Conservation (phyloP, 2,113 vertebrate species). For the Crotalus tigris region DNA sequence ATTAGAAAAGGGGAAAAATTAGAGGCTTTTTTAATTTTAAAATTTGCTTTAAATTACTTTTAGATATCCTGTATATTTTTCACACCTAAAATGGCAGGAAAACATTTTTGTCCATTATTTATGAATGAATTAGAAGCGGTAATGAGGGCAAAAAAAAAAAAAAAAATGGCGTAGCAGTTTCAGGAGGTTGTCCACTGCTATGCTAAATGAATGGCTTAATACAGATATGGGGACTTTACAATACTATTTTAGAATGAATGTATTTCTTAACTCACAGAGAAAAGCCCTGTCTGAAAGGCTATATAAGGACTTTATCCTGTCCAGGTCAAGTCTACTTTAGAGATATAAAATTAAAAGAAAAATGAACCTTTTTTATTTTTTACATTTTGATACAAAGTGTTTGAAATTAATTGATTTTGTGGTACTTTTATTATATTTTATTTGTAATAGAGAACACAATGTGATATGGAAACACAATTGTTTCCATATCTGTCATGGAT, state of each 20-base stretch:
- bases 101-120: neutral
- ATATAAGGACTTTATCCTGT: neutral
- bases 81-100: neutral
- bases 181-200: neutral
- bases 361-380: neutral
- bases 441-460: neutral
- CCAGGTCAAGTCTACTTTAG: neutral
- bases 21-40: neutral
- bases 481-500: neutral
- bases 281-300: neutral
- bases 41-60: neutral
- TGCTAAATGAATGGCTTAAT: neutral
- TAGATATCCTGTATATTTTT: neutral
- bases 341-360: neutral
- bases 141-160: neutral
- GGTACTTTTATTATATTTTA: neutral
- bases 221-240: neutral
- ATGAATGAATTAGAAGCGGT: neutral
- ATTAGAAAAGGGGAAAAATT: neutral
- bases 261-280: neutral
- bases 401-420: neutral
- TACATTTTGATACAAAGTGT: neutral
- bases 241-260: neutral
- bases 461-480: neutral
- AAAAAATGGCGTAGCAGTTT: neutral